Percentiles rank a stretch among this genome's conserved stretches.
Evolutionary conservation across 2,113 vertebrate species (phyloP).

Genomic region (Ammodytes marinus): DNA sequence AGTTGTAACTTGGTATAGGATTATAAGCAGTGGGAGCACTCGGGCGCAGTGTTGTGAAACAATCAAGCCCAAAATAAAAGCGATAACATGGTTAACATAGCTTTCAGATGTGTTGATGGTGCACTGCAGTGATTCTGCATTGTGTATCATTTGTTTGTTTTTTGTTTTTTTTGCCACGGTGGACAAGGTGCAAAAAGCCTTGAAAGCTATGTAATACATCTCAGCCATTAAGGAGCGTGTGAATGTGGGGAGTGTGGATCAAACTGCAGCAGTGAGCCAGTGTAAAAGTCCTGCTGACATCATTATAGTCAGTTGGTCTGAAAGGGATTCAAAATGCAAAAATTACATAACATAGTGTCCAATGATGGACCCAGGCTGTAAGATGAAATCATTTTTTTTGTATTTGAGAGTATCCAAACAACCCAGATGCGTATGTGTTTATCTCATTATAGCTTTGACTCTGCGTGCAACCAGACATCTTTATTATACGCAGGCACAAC

Average conservation of each 20-base stretch:
- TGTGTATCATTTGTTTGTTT: background rate
- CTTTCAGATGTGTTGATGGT: too few relatives aligned
- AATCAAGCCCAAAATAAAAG: background rate
- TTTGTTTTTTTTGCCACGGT: background rate
- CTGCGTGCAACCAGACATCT: background rate
- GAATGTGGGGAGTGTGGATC: background rate
- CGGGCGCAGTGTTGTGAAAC: background rate
- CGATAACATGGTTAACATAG: background rate
- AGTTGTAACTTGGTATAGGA: conserved; percentile 2
- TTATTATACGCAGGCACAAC: background rate
- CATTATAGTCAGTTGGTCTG: background rate
- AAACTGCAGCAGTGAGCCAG: background rate
- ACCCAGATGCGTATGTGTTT: background rate
- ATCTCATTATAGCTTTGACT: background rate
- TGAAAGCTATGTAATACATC: background rate
- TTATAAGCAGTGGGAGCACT: background rate
- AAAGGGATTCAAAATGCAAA: background rate
- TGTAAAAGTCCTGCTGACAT: background rate
- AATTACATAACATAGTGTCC: background rate
- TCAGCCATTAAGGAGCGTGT: background rate
- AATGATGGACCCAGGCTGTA: too few relatives aligned
- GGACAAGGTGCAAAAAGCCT: background rate
- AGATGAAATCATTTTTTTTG: too few relatives aligned
- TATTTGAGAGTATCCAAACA: too few relatives aligned
- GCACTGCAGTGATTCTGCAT: background rate